Conservation (phyloP, 2,113 vertebrate species). For the Ceyx melanurus region DNA sequence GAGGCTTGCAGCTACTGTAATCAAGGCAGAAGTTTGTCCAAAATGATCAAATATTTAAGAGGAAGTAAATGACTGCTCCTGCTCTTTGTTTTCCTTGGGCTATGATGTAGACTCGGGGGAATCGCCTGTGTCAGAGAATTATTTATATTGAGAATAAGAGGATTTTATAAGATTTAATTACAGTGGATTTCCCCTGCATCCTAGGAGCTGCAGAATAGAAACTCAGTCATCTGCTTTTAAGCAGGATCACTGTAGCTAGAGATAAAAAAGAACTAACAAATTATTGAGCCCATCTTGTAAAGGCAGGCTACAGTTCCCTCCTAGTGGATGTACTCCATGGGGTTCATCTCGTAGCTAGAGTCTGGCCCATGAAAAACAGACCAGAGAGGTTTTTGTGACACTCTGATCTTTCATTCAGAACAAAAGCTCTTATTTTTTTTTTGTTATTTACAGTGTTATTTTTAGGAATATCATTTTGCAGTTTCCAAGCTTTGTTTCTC, state of each 20-base stretch:
- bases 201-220: neutral
- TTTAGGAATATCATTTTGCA: neutral
- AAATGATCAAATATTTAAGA: constrained; percentile 33
- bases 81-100: constrained; percentile 15
- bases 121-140: neutral
- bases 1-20: neutral
- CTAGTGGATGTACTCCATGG: neutral
- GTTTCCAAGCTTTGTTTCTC: neutral
- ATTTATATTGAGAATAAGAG: constrained; percentile 23
- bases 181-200: neutral
- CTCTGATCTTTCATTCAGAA: neutral
- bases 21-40: neutral
- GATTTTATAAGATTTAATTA: constrained; percentile 51
- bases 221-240: constrained; percentile 33
- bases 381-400: neutral
- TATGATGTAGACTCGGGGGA: neutral
- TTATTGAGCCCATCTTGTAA: neutral
- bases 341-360: neutral
- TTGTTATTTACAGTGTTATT: neutral
- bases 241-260: neutral
- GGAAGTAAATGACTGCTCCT: neutral
- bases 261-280: constrained; percentile 1
- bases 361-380: neutral
- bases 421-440: neutral
- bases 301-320: neutral